A percentile compares a stretch with the other conserved stretches of the same genome.
These are phyloP conservation scores for Oncorhynchus mykiss DNA, from an alignment of 2,113 vertebrate species.

Conservation along the genomic window DNA sequence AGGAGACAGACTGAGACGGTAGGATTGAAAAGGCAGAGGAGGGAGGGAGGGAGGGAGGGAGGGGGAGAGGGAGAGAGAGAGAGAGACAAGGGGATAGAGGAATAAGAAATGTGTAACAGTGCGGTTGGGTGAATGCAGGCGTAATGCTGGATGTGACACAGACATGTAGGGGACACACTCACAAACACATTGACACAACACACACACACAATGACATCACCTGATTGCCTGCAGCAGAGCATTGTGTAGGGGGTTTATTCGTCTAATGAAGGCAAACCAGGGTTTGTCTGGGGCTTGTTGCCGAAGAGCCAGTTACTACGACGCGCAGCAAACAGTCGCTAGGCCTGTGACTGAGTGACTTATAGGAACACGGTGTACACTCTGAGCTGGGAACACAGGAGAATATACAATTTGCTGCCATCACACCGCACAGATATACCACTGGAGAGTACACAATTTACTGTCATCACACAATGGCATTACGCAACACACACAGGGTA, in stretches of 20 bases:
- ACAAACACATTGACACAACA: constrained; percentile 3
- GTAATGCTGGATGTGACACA: constrained; percentile 44
- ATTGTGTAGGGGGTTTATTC: constrained; percentile 47
- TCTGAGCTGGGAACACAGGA: not conserved
- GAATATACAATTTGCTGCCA: not conserved
- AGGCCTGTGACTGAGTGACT: too few species aligned
- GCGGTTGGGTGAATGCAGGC: constrained; percentile 24
- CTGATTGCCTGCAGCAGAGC: constrained; percentile 36
- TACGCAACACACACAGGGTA: not conserved
- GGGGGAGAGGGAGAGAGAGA: not conserved
- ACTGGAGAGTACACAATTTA: constrained; percentile 9
- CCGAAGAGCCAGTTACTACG: constrained; percentile 33
- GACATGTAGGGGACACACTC: constrained; percentile 13
- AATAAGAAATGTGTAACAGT: constrained; percentile 27
- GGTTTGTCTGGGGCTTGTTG: constrained; percentile 53
- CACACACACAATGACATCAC: constrained; percentile 6
- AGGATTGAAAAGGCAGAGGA: constrained; percentile 9
- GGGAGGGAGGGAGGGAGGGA: not conserved
- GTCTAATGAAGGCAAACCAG: constrained; percentile 43
- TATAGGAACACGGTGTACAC: too few species aligned
- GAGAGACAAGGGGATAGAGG: not conserved
- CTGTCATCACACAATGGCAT: not conserved
- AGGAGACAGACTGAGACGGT: not conserved
- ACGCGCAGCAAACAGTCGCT: not conserved
- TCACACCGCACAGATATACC: not conserved